These are phyloP conservation scores for Myrmecobius fasciatus DNA, from an alignment of 2,113 vertebrate genomes.

Conservation along the genomic window DNA sequence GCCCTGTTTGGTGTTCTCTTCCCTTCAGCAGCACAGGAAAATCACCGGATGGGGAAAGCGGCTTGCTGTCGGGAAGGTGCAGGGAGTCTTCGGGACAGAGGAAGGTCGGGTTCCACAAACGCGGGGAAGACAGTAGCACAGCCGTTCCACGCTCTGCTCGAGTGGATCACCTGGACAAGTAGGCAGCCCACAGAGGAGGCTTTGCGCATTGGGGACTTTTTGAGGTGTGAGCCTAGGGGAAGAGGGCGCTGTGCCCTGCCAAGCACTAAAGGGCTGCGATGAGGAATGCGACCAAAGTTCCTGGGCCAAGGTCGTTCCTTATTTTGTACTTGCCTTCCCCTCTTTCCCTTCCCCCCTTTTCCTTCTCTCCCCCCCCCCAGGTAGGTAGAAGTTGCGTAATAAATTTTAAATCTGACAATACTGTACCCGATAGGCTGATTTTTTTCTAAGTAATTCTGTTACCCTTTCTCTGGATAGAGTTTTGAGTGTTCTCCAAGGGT, in stretches of 20 bases:
- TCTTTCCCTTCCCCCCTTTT: no score
- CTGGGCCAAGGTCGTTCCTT: background rate
- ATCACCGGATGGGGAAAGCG: background rate
- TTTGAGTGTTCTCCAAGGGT: background rate
- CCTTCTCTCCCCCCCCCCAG: no score
- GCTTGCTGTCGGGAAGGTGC: background rate
- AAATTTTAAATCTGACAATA: background rate
- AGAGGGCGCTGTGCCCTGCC: background rate
- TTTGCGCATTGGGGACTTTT: background rate
- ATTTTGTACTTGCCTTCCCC: background rate
- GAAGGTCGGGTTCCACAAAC: no score
- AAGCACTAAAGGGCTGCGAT: background rate
- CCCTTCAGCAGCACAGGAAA: background rate
- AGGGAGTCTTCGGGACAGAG: background rate
- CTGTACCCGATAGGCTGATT: no score
- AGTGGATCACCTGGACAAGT: background rate
- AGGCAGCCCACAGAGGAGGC: background rate
- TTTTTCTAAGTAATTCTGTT: background rate
- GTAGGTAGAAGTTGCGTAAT: background rate
- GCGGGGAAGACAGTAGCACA: no score
- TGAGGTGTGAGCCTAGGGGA: background rate
- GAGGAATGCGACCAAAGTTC: background rate
- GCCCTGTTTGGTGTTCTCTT: background rate
- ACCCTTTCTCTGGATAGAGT: background rate
- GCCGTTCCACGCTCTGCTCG: no score